Percentiles rank a stretch among this genome's conserved stretches.
Conservation (phyloP, 2,888 invertebrate genomes). For the Sarcophaga subvicina region DNA sequence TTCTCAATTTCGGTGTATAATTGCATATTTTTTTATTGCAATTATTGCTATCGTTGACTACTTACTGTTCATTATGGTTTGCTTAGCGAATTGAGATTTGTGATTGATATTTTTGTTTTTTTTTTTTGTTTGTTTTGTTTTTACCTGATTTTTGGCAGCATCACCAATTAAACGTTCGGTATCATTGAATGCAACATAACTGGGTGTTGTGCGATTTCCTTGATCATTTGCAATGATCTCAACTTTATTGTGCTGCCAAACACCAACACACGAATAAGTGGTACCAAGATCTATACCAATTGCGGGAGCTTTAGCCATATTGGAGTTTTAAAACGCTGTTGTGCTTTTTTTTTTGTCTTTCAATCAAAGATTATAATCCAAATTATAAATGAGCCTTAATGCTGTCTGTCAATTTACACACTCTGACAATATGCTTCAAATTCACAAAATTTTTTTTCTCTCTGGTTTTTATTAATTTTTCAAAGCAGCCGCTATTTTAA, state of each 20-base stretch:
- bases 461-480: slow-evolving; percentile 17
- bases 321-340: slow-evolving; percentile 42
- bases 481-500: slow-evolving; percentile 29
- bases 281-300: slow-evolving; percentile 94
- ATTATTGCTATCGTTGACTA: slow-evolving; percentile 2
- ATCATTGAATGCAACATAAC: slow-evolving; percentile 94
- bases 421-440: slow-evolving; percentile 25
- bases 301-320: slow-evolving; percentile 83
- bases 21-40: slow-evolving; percentile 3
- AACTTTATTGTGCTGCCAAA: slow-evolving; percentile 91
- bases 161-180: slow-evolving; percentile 92
- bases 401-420: slow-evolving; percentile 24
- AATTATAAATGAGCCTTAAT: slow-evolving; percentile 42
- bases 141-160: slow-evolving; percentile 92
- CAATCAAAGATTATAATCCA: slow-evolving; percentile 49
- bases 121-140: slow-evolving; percentile 27
- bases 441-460: slow-evolving; percentile 11
- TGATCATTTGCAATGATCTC: slow-evolving; percentile 95
- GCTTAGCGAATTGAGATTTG: background rate
- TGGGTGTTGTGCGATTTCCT: slow-evolving; percentile 93
- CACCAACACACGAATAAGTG: slow-evolving; percentile 93
- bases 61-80: background rate
- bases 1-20: background rate
- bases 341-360: slow-evolving; percentile 19
- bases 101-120: slow-evolving; percentile 5